phyloP scores from a whole-genome alignment of 2,797 vertebrate species.

The Neopelma chrysocephalum region DNA sequence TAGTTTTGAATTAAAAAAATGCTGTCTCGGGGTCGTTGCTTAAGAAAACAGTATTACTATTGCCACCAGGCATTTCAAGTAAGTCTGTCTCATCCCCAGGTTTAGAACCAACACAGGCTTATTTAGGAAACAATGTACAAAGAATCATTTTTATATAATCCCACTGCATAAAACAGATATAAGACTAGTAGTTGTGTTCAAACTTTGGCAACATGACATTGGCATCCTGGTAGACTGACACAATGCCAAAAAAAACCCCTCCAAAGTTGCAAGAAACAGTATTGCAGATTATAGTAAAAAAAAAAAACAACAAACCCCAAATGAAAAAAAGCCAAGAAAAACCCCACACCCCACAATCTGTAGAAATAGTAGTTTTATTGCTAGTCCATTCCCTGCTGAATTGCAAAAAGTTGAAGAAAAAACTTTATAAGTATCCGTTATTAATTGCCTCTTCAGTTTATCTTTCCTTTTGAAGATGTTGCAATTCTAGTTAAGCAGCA shows the following conservation, averaged over 20 bases:
- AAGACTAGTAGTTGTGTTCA: background rate
- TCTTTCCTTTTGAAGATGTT: background rate
- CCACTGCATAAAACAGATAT: background rate
- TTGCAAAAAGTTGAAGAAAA: background rate
- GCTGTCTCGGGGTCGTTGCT: background rate
- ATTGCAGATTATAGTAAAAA: background rate
- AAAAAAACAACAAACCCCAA: background rate
- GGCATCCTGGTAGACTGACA: background rate
- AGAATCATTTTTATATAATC: background rate
- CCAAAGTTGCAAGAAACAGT: background rate
- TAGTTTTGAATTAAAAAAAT: background rate
- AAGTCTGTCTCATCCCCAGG: background rate
- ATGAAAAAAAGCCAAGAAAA: background rate
- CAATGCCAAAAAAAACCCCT: background rate
- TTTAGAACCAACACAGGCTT: background rate
- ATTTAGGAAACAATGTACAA: background rate
- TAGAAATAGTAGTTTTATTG: background rate
- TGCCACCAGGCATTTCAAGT: background rate
- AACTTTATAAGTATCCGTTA: background rate
- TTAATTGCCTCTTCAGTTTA: background rate
- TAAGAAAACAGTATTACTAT: background rate
- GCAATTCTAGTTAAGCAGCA: background rate
- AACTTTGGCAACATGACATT: background rate
- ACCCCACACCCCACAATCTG: background rate
- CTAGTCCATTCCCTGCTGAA: background rate